Evolutionary conservation across 92 coral and sea anemone genomes (phyloP), one percentile per base, ranked within the genome.

Genomic region (Bergia sp.): DNA sequence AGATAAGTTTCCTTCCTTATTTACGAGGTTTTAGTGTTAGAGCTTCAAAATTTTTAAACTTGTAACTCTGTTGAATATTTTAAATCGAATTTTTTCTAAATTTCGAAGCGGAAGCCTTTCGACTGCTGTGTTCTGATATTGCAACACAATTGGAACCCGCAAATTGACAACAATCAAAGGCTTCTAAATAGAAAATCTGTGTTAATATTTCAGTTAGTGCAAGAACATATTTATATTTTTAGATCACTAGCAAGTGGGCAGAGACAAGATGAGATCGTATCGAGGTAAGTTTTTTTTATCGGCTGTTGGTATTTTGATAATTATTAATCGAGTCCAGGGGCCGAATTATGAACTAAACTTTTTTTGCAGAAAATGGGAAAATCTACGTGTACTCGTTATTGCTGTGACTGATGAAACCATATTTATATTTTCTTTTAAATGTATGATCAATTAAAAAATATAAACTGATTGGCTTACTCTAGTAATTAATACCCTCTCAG

Each of bases 221-320:
- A 40, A 37, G 18, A 38, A 5, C 23, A 66, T 15, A 44, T 73
- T 65, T 12, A 42, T 11, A 64, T 49, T 66, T 80, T 15, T 64
- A 95, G 98, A 87, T 90, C 94, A 37, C 79, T 95, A 41, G 91
- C 98, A 77, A 95, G 77, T 82, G 94, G 96, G 5, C 93, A 93
- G 87, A 85, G 96, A 29, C 96, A 95, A 76, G 98, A 95, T 93
- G 94, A 89, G 3, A 88, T 90, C 10, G 80, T 92, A 20, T 75
- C 95, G 49, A 95, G 92, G 98, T 91, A 88, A 83, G 91, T 18
- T 36, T 57, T 55, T 38, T 38, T 40, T 23, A 79, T 23, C 37
- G 86, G 64, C 29, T 41, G 86, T 86, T 18, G 74, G 82, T 74
- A 37, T 36, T 39, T 39, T 75, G 50, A 38, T 75, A 18, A 75